Evolutionary conservation across 2,113 vertebrate species (phyloP), one percentile per base, ranked within the genome.

Genomic region (Shinisaurus crocodilurus): DNA sequence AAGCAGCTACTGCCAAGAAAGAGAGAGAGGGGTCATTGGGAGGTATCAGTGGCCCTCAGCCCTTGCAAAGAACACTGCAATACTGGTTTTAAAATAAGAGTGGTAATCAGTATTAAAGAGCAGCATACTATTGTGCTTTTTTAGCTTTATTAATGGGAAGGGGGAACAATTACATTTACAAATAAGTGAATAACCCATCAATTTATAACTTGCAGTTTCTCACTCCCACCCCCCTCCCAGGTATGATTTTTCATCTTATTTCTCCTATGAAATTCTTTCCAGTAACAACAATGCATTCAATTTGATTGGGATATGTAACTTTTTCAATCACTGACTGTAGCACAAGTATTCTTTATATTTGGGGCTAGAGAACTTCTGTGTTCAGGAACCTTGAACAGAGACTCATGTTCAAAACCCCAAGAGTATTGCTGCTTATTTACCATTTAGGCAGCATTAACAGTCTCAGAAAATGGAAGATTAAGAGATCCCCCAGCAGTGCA

Each of bases 141-240:
- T 5, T 6, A 1, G 72, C 60, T 50, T 85, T 82, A 87, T 96
- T 96, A 95, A 92, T 93, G 92, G 34, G 9, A 87, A 74, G 37
- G 37, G 72, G 37, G 2, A 1, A 34, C 63, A n/a, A 27, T 80
- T 0, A 23, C 70, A 88, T 80, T 43, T 48, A 86, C 65, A 57
- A 77, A 4, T 32, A 79, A 63, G 20, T 12, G 43, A 18, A 67
- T 1, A 77, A 32, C 1, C 23, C 29, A 60, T 1, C 1, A 43
- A 43, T 29, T 43, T 6, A 3, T 87, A 40, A 40, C 0, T 32
- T 0, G 34, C 69, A 0, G 3, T 18, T 40, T 54, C 50, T n/a
- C 50, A 54, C 5, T 12, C 60, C 60, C 16, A 23, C 12, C 27
- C 50, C 2, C 10, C 25, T 80, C 69, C 83, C 29, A 40, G 40